These are phyloP conservation scores for Malachius bipustulatus DNA, from an alignment of 2,888 invertebrate species.

Conservation along the genomic window DNA sequence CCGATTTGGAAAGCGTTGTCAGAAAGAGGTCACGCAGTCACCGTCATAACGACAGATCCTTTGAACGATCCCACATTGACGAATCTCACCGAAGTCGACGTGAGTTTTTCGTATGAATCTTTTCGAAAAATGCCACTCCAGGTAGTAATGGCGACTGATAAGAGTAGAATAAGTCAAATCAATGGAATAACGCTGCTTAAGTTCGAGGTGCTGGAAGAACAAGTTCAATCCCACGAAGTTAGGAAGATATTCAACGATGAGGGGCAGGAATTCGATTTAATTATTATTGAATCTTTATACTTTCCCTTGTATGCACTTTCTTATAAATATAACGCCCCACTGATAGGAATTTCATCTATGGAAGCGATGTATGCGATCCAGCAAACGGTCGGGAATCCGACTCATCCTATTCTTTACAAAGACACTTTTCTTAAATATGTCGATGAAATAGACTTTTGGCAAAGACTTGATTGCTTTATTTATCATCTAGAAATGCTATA, in stretches of 20 bases:
- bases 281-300: slow-evolving; percentile 14
- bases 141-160: too few relatives aligned
- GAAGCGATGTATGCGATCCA: slow-evolving; percentile 17
- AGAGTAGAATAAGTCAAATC: too few relatives aligned
- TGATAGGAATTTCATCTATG: slow-evolving; percentile 20
- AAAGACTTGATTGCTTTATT: too few relatives aligned
- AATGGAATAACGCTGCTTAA: too few relatives aligned
- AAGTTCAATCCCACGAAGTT: too few relatives aligned
- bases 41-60: slow-evolving; percentile 34
- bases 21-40: slow-evolving; percentile 35
- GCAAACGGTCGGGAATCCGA: slow-evolving; percentile 23
- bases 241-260: slow-evolving; percentile 7
- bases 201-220: too few relatives aligned
- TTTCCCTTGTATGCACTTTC: slow-evolving; percentile 11
- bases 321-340: slow-evolving; percentile 13
- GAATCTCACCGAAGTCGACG: slow-evolving; percentile 30
- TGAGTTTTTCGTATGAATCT: slow-evolving; percentile 25
- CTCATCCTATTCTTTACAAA: slow-evolving; percentile 23
- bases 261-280: slow-evolving; percentile 14
- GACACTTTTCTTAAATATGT: slow-evolving; percentile 14
- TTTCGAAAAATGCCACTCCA: too few relatives aligned
- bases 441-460: slow-evolving; percentile 1
- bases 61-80: slow-evolving; percentile 26
- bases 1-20: slow-evolving; percentile 33
- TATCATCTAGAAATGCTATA: too few relatives aligned